phyloP scores from a whole-genome alignment of 2,888 invertebrate species.

The Pheosia tremula region DNA sequence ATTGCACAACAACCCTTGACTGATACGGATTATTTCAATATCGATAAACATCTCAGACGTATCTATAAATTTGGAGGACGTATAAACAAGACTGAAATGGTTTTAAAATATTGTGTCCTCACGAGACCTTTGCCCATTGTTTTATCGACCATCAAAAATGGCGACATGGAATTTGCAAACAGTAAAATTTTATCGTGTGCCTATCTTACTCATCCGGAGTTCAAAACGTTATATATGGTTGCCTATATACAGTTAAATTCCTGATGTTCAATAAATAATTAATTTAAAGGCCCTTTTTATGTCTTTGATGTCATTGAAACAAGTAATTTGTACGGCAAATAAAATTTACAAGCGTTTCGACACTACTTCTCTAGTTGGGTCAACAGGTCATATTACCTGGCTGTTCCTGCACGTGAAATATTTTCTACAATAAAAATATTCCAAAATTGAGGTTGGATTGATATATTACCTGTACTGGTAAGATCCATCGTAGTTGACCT shows the following conservation, averaged over 20 bases:
- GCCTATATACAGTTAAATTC: not conserved
- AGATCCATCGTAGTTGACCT: constrained; percentile 83
- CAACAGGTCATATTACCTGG: too few species aligned
- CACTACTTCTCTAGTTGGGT: too few species aligned
- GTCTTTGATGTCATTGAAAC: not conserved
- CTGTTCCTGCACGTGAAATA: not conserved
- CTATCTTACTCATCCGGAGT: not conserved
- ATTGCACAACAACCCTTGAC: constrained; percentile 32
- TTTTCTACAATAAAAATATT: not conserved
- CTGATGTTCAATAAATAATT: not conserved
- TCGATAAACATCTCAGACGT: not conserved
- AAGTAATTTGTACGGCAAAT: not conserved
- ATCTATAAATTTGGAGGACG: too few species aligned
- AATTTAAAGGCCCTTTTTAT: not conserved
- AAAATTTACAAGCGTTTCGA: too few species aligned
- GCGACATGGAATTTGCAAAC: constrained; percentile 1
- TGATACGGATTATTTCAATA: constrained; percentile 19
- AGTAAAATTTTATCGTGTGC: not conserved
- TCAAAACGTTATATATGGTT: not conserved
- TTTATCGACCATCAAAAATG: not conserved
- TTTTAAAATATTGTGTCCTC: not conserved
- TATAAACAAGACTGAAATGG: too few species aligned
- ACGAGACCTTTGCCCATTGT: not conserved
- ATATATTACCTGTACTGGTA: constrained; percentile 85
- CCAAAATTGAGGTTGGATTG: not conserved